Evolutionary conservation across 2,113 vertebrate genomes (phyloP).

Genomic region (Gambusia holbrooki): DNA sequence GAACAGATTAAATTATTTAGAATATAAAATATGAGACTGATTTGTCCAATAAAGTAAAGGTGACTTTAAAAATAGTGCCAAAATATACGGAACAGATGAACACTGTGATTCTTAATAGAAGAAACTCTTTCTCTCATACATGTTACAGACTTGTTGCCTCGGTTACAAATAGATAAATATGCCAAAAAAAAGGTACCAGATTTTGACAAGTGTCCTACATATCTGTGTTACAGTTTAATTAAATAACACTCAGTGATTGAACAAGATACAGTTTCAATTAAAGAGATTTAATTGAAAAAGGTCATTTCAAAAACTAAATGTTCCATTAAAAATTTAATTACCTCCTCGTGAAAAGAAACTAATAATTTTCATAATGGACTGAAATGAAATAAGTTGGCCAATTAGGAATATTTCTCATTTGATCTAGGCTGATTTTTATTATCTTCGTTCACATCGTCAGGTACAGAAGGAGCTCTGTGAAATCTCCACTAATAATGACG

Average conservation of each 20-base stretch:
- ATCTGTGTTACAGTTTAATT: slow-evolving; percentile 70
- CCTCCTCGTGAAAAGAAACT: slow-evolving; percentile 84
- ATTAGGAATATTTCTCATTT: slow-evolving; percentile 96
- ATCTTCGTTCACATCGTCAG: slow-evolving; percentile 89
- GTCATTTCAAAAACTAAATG: slow-evolving; percentile 80
- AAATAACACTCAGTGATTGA: slow-evolving; percentile 70
- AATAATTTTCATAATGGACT: slow-evolving; percentile 90
- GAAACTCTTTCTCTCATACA: too few relatives aligned
- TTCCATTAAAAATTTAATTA: slow-evolving; percentile 98
- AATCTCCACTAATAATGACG: slow-evolving; percentile 77
- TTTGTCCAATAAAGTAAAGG: too few relatives aligned
- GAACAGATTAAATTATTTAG: too few relatives aligned
- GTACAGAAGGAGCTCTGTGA: slow-evolving; percentile 92
- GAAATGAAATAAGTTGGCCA: slow-evolving; percentile 91
- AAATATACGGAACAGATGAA: too few relatives aligned
- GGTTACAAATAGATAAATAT: too few relatives aligned
- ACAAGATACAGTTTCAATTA: slow-evolving; percentile 81
- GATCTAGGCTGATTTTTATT: slow-evolving; percentile 94
- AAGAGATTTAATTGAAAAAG: slow-evolving; percentile 81
- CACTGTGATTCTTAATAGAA: too few relatives aligned
- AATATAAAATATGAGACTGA: too few relatives aligned
- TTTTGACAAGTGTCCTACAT: slow-evolving; percentile 55
- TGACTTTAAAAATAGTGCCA: too few relatives aligned
- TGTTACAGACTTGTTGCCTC: too few relatives aligned
- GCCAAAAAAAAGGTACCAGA: too few relatives aligned